phyloP scores from a whole-genome alignment of 2,797 vertebrate genomes.

The Cyprinodon diabolis region DNA sequence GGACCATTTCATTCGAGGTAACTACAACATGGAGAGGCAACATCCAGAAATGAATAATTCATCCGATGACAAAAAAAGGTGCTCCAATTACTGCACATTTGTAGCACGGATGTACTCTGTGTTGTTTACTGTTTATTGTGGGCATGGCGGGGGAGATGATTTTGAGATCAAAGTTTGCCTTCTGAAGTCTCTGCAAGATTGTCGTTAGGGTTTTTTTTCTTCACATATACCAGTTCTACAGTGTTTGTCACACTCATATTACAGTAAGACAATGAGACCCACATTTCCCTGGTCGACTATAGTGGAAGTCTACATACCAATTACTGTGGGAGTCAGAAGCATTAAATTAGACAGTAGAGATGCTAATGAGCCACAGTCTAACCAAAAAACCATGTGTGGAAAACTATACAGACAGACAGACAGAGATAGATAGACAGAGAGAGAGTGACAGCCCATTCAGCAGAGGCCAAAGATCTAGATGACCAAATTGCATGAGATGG shows the following conservation, averaged over 20 bases:
- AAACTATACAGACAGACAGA: too few species aligned
- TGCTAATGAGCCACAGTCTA: not conserved
- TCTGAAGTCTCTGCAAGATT: constrained; percentile 30
- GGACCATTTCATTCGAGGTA: constrained; percentile 72
- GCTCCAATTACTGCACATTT: constrained; percentile 70
- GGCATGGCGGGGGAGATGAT: constrained; percentile 46
- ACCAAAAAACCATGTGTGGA: not conserved
- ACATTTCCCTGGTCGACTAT: constrained; percentile 10
- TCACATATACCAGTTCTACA: constrained; percentile 24
- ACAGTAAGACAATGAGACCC: constrained; percentile 15
- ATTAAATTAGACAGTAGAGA: not conserved
- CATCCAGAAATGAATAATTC: constrained; percentile 76
- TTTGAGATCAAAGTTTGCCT: constrained; percentile 60
- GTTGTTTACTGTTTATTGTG: constrained; percentile 45
- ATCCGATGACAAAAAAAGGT: constrained; percentile 66
- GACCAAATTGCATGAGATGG: too few species aligned
- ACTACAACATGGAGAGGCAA: constrained; percentile 71
- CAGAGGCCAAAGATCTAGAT: too few species aligned
- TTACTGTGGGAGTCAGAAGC: not conserved
- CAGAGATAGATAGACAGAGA: too few species aligned
- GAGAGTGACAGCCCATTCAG: too few species aligned
- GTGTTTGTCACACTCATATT: constrained; percentile 19
- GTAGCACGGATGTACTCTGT: constrained; percentile 47
- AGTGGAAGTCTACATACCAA: not conserved
- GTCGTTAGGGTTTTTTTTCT: constrained; percentile 34